Evolutionary conservation across 2,113 vertebrate species (phyloP), one percentile per base, ranked within the genome.

Genomic region (Cebidichthys violaceus): DNA sequence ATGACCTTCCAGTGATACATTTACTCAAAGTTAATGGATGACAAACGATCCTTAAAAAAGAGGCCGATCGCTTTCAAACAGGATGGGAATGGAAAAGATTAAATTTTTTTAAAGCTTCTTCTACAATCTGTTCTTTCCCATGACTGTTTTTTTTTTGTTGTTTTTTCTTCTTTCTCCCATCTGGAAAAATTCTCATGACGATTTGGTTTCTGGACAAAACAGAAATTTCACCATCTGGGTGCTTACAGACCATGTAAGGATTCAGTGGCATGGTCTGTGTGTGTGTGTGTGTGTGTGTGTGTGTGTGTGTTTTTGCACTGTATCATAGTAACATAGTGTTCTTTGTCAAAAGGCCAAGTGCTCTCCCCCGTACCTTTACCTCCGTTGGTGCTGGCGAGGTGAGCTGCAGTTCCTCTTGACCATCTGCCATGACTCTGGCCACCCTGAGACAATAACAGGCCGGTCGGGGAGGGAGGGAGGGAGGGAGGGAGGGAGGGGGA

Each of bases 401-500:
- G 88, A 90, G 71, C 82, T 77, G 86, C 84, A 73, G 88, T 89
- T 94, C 92, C 90, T 90, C 84, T 85, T 88, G 84, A 92, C 95
- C 95, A 94, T 94, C 93, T 94, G 94, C 88, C 93, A 82, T 69
- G 29, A 77, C 88, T 86, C 89, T 20, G 74, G 76, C 86, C 92
- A 86, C 86, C 89, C 93, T 54, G 77, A 90, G 86, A 94, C 93
- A 90, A 86, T 79, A 89, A 91, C 87, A 86, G 87, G 78, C 77
- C 9, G 79, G 47, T 27, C 39, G n/a, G 31, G 50, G 54, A n/a
- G n/a, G n/a, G n/a, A n/a, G 29, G 31, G 70, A 57, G 79, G 65
- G 81, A 79, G 88, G n/a, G n/a, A n/a, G n/a, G 33, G 41, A 18
- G 31, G 60, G 66, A 35, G n/a, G 27, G 29, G 31, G 70, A 57